A percentile compares a stretch with the other conserved stretches of the same genome.
Conservation (phyloP, 2,113 vertebrate species). For the Onychostoma macrolepis region DNA sequence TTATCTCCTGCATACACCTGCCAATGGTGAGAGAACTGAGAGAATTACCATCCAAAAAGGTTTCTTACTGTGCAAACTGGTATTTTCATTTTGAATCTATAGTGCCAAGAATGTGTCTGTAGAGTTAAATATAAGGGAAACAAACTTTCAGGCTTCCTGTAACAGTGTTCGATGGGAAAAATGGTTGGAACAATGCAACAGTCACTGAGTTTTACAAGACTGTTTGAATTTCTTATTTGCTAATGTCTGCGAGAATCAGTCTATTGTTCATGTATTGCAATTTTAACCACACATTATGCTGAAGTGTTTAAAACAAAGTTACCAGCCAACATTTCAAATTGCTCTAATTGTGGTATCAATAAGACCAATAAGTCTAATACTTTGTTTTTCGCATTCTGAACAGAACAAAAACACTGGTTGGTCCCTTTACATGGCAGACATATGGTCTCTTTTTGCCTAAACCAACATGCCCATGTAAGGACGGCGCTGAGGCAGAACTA, state of each 20-base stretch:
- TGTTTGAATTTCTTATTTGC: background rate
- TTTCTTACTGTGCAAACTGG: background rate
- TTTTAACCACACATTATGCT: background rate
- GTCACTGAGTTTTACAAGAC: background rate
- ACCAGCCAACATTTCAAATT: background rate
- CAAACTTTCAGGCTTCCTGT: background rate
- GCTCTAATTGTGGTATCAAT: background rate
- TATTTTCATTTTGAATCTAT: background rate
- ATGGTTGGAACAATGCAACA: background rate
- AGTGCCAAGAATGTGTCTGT: conserved; percentile 11
- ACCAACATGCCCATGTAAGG: background rate
- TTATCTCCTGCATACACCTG: conserved; percentile 3
- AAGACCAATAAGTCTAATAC: background rate
- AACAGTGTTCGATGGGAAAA: background rate
- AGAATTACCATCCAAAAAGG: background rate
- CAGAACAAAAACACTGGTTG: background rate
- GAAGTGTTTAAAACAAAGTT: background rate
- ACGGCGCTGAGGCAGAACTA: too few relatives aligned
- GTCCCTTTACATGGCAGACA: background rate
- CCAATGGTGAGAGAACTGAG: conserved; percentile 1
- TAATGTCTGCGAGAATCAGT: background rate
- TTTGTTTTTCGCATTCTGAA: background rate
- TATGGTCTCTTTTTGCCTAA: background rate
- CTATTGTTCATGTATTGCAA: background rate
- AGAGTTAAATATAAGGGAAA: background rate